Evolutionary conservation across 2,113 vertebrate species (phyloP).

Genomic region (Plecturocebus donacophilus): DNA sequence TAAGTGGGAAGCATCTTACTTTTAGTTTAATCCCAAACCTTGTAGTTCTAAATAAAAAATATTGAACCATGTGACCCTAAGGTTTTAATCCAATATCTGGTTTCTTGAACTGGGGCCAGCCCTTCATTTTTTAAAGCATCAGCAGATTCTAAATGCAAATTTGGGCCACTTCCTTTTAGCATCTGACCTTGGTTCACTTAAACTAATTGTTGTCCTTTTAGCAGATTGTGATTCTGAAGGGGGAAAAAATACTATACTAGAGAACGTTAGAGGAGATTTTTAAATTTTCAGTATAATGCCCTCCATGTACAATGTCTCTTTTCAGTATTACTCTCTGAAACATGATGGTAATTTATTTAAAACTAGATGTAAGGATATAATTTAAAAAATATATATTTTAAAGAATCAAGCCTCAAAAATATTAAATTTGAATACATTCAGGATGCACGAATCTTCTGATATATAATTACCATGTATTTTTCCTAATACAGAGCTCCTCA

Average conservation of each 20-base stretch:
- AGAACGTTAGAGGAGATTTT: not conserved
- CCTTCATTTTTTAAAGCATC: constrained; percentile 54
- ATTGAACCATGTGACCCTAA: constrained; percentile 24
- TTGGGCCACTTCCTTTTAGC: constrained; percentile 39
- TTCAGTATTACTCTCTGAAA: not conserved
- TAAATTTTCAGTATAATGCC: not conserved
- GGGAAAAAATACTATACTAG: not conserved
- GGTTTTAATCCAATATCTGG: constrained; percentile 69
- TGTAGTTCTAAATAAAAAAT: constrained; percentile 68
- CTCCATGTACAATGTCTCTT: not conserved
- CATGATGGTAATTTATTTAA: constrained; percentile 11
- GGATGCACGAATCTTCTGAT: not conserved
- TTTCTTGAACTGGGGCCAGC: constrained; percentile 64
- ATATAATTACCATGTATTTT: not conserved
- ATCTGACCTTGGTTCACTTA: constrained; percentile 59
- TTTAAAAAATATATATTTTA: not conserved
- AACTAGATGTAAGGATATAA: not conserved
- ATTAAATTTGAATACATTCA: not conserved
- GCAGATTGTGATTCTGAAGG: not conserved
- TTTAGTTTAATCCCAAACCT: constrained; percentile 58
- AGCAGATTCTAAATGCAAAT: constrained; percentile 56
- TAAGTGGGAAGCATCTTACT: constrained; percentile 38
- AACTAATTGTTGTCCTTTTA: constrained; percentile 56
- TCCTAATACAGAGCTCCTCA: not conserved
- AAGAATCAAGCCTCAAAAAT: not conserved